Percentiles rank a stretch among this genome's conserved stretches.
These are phyloP conservation scores for Tachysurus fulvidraco DNA, from an alignment of 2,113 vertebrate species.

Conservation along the genomic window DNA sequence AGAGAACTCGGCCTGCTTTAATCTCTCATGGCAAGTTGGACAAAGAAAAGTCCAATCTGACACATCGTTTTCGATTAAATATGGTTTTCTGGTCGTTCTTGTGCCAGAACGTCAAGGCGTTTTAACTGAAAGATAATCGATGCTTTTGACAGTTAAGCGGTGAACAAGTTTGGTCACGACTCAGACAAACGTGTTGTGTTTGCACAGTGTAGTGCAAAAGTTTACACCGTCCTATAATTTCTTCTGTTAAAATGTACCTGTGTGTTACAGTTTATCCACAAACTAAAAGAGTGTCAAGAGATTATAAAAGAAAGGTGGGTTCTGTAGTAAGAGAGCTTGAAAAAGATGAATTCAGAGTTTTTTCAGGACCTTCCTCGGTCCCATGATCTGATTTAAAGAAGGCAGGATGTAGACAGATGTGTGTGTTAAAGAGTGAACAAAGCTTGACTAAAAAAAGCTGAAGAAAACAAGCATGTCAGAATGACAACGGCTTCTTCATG, in stretches of 20 bases:
- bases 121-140: not conserved
- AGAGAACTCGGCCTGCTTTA: slow-evolving; percentile 22
- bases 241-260: not conserved
- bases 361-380: no score
- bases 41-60: not conserved
- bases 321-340: not conserved
- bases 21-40: not conserved
- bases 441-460: not conserved
- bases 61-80: no score
- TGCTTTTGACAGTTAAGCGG: not conserved
- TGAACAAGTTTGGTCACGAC: not conserved
- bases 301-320: not conserved
- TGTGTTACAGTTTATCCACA: not conserved
- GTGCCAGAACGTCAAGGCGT: not conserved
- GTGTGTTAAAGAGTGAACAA: not conserved
- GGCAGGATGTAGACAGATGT: not conserved
- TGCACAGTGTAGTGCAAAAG: not conserved
- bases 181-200: not conserved
- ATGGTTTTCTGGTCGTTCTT: not conserved
- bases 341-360: not conserved
- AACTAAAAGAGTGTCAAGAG: no score
- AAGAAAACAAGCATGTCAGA: not conserved
- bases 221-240: no score
- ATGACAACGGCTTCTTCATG: not conserved
- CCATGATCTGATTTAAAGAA: not conserved